Conservation (phyloP, 2,113 vertebrate genomes). For the Epinephelus fuscoguttatus region DNA sequence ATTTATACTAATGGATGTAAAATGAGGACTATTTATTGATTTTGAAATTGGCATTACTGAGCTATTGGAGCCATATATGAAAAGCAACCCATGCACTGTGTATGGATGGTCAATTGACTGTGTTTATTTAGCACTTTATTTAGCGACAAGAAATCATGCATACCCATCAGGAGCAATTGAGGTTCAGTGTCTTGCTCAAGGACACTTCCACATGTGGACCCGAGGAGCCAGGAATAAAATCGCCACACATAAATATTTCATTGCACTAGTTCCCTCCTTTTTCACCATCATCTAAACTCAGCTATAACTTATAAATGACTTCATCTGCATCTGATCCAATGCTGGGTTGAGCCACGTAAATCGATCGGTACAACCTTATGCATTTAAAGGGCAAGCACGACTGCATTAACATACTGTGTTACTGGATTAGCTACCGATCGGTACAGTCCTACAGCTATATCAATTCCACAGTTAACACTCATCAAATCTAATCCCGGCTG, state of each 20-base stretch:
- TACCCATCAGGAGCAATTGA: not conserved
- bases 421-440: constrained; percentile 74
- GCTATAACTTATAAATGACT: constrained; percentile 11
- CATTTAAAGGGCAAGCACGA: constrained; percentile 70
- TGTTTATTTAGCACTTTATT: not conserved
- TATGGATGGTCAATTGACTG: not conserved
- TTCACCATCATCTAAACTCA: constrained; percentile 12
- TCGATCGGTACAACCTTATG: constrained; percentile 59
- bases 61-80: not conserved
- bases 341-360: constrained; percentile 45
- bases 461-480: constrained; percentile 79
- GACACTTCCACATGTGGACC: not conserved
- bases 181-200: not conserved
- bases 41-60: not conserved
- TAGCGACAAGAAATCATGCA: not conserved
- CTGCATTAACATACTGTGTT: constrained; percentile 67
- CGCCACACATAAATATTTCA: constrained; percentile 8
- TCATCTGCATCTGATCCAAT: constrained; percentile 40
- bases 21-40: not conserved
- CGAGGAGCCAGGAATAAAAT: not conserved
- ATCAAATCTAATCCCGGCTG: constrained; percentile 74
- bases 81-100: not conserved
- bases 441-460: constrained; percentile 67
- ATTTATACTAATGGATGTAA: not conserved
- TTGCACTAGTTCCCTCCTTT: not conserved